These are phyloP conservation scores for Plagiodera versicolora DNA, from an alignment of 2,888 invertebrate species.

Conservation along the genomic window DNA sequence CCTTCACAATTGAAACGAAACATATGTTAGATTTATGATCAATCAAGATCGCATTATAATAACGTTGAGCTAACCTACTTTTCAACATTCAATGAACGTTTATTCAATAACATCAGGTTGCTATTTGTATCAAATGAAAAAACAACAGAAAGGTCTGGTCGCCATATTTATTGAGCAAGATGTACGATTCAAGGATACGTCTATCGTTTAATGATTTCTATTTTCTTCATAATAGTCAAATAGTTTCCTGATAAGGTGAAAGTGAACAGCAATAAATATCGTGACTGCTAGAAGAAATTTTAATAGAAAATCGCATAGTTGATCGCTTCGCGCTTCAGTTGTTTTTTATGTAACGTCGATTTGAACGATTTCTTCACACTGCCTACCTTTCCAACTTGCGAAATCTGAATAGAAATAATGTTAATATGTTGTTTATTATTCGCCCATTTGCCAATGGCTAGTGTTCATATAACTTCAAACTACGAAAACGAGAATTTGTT, in stretches of 20 bases:
- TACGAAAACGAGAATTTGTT: no score
- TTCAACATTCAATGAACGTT: not conserved
- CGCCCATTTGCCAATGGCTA: no score
- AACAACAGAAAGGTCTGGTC: no score
- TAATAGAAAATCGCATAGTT: not conserved
- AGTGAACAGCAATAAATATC: not conserved
- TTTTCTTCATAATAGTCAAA: not conserved
- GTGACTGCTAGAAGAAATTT: not conserved
- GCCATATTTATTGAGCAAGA: no score
- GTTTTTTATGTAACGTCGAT: slow-evolving; percentile 21
- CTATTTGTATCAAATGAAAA: no score
- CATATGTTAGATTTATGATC: not conserved
- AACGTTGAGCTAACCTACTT: not conserved
- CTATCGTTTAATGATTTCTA: not conserved
- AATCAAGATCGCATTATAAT: not conserved
- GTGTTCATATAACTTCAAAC: no score
- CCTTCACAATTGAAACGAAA: not conserved
- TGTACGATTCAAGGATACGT: not conserved
- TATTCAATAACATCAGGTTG: no score
- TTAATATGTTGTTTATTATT: not conserved
- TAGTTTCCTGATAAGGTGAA: not conserved
- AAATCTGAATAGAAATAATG: not conserved
- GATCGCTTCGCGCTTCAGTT: slow-evolving; percentile 19
- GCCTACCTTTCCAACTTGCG: not conserved
- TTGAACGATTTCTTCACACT: not conserved